phyloP scores from a whole-genome alignment of 1,140 invertebrate genomes.

The Aphidius ervi region DNA sequence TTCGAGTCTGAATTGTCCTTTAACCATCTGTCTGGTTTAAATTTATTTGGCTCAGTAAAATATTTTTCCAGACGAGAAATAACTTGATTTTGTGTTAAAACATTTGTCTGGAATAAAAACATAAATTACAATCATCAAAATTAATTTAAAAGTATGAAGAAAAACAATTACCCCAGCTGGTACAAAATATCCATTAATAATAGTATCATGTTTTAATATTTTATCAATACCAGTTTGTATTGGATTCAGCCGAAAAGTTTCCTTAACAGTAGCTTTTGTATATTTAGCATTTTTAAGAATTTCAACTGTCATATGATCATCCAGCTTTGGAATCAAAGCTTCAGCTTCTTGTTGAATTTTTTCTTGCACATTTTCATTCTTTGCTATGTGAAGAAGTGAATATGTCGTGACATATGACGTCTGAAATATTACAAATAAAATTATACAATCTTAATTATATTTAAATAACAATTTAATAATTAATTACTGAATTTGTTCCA shows the following conservation, averaged over 20 bases:
- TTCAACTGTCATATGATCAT: conserved; percentile 56
- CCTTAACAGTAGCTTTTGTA: conserved; percentile 76
- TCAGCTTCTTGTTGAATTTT: conserved; percentile 65
- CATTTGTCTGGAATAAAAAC: conserved; percentile 66
- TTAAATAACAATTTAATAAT: background rate
- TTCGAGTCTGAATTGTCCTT: conserved; percentile 44
- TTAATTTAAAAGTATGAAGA: too few relatives aligned
- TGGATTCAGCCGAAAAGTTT: conserved; percentile 78
- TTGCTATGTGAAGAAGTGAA: conserved; percentile 75
- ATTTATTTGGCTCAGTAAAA: conserved; percentile 65
- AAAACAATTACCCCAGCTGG: conserved; percentile 71
- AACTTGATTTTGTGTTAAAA: conserved; percentile 85
- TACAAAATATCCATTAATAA: conserved; percentile 78
- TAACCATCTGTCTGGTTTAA: conserved; percentile 77
- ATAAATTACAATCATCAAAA: conserved; percentile 2
- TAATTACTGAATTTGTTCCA: conserved; percentile 77
- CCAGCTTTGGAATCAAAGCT: conserved; percentile 53
- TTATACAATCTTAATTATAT: too few relatives aligned
- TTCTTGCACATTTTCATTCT: conserved; percentile 66
- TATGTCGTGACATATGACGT: conserved; percentile 78
- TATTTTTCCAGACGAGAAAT: conserved; percentile 67
- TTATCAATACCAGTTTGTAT: conserved; percentile 78
- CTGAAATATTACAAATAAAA: conserved; percentile 52
- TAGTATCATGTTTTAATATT: conserved; percentile 68
- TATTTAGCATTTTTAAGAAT: conserved; percentile 65